Conservation (phyloP, 2,797 vertebrate species). For the Hirundo rustica region DNA sequence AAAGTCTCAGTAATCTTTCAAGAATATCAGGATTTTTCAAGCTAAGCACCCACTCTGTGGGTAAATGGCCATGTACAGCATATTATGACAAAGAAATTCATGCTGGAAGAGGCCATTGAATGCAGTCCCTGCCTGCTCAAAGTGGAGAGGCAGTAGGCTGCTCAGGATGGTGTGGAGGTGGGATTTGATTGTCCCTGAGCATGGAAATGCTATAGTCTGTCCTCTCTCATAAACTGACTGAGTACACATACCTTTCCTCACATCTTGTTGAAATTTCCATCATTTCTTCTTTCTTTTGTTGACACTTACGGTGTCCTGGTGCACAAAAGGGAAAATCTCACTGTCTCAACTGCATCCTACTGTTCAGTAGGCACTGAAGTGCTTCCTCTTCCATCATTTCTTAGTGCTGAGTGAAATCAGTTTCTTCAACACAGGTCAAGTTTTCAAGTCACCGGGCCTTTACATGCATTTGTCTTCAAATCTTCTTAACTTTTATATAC, state of each 20-base stretch:
- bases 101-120: neutral
- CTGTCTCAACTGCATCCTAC: neutral
- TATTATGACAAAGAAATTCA: neutral
- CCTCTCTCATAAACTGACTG: neutral
- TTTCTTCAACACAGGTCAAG: neutral
- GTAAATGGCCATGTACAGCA: neutral
- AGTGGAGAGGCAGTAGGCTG: neutral
- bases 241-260: neutral
- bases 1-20: neutral
- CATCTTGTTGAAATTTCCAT: neutral
- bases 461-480: neutral
- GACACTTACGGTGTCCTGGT: neutral
- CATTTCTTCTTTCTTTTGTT: neutral
- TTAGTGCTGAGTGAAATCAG: neutral
- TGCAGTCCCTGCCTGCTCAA: neutral
- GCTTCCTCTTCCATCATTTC: neutral
- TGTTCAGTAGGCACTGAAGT: neutral
- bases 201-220: neutral
- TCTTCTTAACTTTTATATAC: neutral
- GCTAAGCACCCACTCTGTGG: neutral
- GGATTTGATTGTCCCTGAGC: neutral
- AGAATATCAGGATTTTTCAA: neutral
- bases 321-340: neutral
- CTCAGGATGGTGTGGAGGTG: accelerated
- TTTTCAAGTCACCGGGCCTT: neutral